Percentiles rank a stretch among this genome's conserved stretches.
These are phyloP conservation scores for Monodelphis domestica DNA, from an alignment of 2,797 vertebrate genomes.

Conservation along the genomic window DNA sequence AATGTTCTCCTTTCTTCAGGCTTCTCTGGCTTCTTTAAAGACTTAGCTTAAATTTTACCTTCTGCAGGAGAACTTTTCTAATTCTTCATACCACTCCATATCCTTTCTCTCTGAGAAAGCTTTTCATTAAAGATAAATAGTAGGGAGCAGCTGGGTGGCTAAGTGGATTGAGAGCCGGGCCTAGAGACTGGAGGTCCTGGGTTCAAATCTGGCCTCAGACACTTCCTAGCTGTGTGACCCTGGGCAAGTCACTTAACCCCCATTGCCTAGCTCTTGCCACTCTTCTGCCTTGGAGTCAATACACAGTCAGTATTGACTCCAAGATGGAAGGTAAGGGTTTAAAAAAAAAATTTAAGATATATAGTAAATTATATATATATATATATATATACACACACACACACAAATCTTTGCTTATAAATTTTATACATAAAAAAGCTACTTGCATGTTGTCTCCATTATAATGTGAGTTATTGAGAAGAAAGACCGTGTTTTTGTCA, in stretches of 20 bases:
- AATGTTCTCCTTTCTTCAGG: background rate
- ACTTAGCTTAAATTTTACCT: background rate
- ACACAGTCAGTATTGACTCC: too few relatives aligned
- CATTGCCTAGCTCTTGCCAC: too few relatives aligned
- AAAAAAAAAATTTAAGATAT: too few relatives aligned
- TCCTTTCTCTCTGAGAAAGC: background rate
- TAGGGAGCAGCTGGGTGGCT: too few relatives aligned
- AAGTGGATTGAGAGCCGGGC: too few relatives aligned
- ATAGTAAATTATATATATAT: background rate
- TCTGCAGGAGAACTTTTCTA: background rate
- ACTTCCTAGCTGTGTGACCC: too few relatives aligned
- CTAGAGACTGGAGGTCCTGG: too few relatives aligned
- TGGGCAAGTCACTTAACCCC: too few relatives aligned
- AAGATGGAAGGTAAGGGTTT: too few relatives aligned
- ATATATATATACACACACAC: background rate
- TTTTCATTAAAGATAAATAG: background rate
- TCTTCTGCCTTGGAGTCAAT: too few relatives aligned
- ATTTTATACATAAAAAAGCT: background rate
- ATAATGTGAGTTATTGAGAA: background rate
- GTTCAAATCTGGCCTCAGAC: too few relatives aligned
- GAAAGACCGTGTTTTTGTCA: background rate
- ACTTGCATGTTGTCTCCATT: background rate
- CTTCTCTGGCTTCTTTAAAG: background rate
- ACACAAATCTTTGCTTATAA: background rate
- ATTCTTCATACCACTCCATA: background rate